A percentile compares a stretch with the other conserved stretches of the same genome.
Conservation (phyloP, 2,888 invertebrate genomes). For the Ophion slaviceki region DNA sequence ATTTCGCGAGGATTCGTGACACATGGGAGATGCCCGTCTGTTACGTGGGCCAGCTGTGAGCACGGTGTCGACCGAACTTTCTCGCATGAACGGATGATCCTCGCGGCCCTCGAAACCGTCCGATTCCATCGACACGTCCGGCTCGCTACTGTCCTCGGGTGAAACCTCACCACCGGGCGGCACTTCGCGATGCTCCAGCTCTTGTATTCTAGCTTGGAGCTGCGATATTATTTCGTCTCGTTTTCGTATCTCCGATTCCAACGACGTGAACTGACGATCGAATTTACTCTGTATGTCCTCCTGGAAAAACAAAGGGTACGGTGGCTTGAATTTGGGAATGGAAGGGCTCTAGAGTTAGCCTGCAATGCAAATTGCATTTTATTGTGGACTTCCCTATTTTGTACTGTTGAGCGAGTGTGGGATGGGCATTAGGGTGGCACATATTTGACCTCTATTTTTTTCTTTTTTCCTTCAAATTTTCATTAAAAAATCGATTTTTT, state of each 20-base stretch:
- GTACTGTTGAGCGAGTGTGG: no score
- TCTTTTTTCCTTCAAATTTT: no score
- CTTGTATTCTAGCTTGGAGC: conserved; percentile 89
- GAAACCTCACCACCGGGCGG: conserved; percentile 58
- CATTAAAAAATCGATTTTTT: no score
- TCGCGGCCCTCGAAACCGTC: conserved; percentile 84
- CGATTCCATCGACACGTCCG: conserved; percentile 79
- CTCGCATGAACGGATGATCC: conserved; percentile 84
- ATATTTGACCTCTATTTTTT: no score
- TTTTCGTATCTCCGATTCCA: conserved; percentile 92
- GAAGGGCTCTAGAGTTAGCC: no score
- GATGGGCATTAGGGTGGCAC: no score
- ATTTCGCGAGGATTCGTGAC: conserved; percentile 82
- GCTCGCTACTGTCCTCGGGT: conserved; percentile 79
- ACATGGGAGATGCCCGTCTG: conserved; percentile 72
- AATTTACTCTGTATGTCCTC: conserved; percentile 84
- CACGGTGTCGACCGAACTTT: conserved; percentile 83
- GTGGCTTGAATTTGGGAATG: no score
- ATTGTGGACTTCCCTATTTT: no score
- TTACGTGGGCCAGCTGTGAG: conserved; percentile 75
- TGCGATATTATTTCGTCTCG: conserved; percentile 92
- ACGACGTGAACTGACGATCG: conserved; percentile 87
- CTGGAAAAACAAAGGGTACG: conserved; percentile 73
- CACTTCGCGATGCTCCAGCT: conserved; percentile 85
- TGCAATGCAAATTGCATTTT: no score